Evolutionary conservation across 2,888 invertebrate genomes (phyloP), one percentile per base, ranked within the genome.

Genomic region (Tenthredo distinguenda): DNA sequence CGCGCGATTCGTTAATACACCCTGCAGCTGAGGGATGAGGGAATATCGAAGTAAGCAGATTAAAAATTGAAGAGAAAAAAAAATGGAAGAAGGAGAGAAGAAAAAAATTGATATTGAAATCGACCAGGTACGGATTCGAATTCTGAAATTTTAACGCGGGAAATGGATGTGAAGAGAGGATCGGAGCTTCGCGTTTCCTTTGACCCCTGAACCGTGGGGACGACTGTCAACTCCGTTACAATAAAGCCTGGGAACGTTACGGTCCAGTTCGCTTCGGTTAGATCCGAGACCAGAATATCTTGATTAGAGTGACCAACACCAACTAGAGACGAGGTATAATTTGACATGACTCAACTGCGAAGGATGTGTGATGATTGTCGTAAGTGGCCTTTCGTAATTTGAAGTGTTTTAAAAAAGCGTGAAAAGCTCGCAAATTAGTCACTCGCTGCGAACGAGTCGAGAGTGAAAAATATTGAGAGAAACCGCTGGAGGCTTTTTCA

Each of bases 181-280:
- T 74, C n/a, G 26, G n/a, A n/a, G 74, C 43, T n/a, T 12, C 43
- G 9, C 10, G 74, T 74, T 74, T 74, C 74, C 74, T 74, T 74
- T 74, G 74, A 74, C 74, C 74, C 43, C 10, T 21, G 74, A 74
- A 43, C 74, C 74, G 74, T 43, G 74, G 21, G 74, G 74, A 74
- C 74, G 21, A 43, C 74, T 74, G 74, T 74, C 40, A 74, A 74
- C 74, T 74, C 43, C 21, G 40, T 74, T 74, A 43, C 74, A 74
- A 74, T 74, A 74, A 43, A 74, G 43, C 74, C 40, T 43, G n/a
- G 74, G 18, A 43, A 40, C 74, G 21, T 74, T 74, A 43, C 43
- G 74, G 43, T 74, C 43, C 74, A 74, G 74, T 74, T 74, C 74
- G 26, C 43, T 43, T 21, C 31, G 43, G 74, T 15, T 43, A 40